phyloP scores from a whole-genome alignment of 2,888 invertebrate species.

The Drosophila paranaensis region DNA sequence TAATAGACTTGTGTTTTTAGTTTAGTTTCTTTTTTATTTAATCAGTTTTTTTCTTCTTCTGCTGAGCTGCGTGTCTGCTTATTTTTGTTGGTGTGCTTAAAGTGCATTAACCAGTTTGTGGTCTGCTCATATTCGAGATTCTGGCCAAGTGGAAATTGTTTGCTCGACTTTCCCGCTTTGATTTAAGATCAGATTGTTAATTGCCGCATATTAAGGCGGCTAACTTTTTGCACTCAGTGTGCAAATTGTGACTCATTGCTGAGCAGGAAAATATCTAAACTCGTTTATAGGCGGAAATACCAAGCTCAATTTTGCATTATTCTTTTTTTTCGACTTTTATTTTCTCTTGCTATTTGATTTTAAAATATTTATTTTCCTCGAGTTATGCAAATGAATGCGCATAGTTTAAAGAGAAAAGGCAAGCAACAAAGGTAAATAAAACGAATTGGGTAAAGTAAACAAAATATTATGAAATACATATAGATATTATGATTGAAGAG shows the following conservation, averaged over 20 bases:
- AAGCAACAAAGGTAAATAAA: constrained; percentile 7
- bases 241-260: constrained; percentile 38
- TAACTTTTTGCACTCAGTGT: constrained; percentile 35
- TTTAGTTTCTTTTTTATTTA: constrained; percentile 21
- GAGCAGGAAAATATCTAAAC: constrained; percentile 39
- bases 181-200: constrained; percentile 29
- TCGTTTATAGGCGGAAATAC: constrained; percentile 44
- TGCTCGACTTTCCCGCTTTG: constrained; percentile 49
- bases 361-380: constrained; percentile 7
- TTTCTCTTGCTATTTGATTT: constrained; percentile 3
- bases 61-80: constrained; percentile 36
- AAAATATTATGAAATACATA: constrained; percentile 11
- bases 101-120: constrained; percentile 71
- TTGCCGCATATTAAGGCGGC: constrained; percentile 20
- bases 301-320: constrained; percentile 19
- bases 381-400: constrained; percentile 51
- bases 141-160: constrained; percentile 59
- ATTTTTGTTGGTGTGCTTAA: constrained; percentile 17
- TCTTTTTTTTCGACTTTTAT: constrained; percentile 8
- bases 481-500: constrained; percentile 9
- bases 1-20: constrained; percentile 56
- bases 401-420: constrained; percentile 29
- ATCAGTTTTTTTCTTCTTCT: constrained; percentile 26
- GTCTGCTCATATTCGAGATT: constrained; percentile 55
- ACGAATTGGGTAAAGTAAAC: constrained; percentile 33